Evolutionary conservation across 2,113 vertebrate species (phyloP).

Genomic region (Pithys albifrons): DNA sequence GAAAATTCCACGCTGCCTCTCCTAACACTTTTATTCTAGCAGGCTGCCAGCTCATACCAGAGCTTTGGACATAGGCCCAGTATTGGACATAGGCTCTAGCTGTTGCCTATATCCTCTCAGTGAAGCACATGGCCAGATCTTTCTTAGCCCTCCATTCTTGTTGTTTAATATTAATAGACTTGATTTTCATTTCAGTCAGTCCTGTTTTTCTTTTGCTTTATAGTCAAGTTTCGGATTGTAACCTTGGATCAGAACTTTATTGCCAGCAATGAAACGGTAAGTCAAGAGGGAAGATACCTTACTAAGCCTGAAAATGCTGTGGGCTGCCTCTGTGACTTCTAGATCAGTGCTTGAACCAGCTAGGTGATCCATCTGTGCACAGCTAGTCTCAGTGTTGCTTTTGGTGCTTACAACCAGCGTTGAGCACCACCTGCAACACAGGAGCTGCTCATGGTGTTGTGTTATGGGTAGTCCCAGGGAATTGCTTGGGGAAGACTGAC

Average conservation of each 20-base stretch:
- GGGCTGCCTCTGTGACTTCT: not conserved
- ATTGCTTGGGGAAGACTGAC: not conserved
- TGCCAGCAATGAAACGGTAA: conserved; percentile 43
- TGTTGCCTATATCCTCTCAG: not conserved
- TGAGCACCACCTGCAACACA: not conserved
- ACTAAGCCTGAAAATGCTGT: not conserved
- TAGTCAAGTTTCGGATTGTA: conserved; percentile 47
- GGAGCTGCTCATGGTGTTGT: not conserved
- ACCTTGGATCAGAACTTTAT: conserved; percentile 58
- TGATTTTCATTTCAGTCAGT: not conserved
- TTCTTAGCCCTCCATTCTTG: not conserved
- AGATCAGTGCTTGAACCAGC: not conserved
- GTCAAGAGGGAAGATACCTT: not conserved
- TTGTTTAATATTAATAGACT: not conserved
- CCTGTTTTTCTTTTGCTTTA: conserved; percentile 2
- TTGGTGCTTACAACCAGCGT: not conserved
- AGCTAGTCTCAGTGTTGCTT: not conserved
- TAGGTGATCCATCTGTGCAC: not conserved
- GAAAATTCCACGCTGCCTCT: not conserved
- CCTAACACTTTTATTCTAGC: not conserved
- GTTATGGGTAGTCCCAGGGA: not conserved
- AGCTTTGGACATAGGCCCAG: not conserved
- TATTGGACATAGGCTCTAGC: too few relatives aligned
- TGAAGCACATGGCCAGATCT: not conserved
- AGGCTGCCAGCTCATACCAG: not conserved